A percentile compares a stretch with the other conserved stretches of the same genome.
Conservation (phyloP, 1,140 invertebrate species). For the Diabrotica undecimpunctata region DNA sequence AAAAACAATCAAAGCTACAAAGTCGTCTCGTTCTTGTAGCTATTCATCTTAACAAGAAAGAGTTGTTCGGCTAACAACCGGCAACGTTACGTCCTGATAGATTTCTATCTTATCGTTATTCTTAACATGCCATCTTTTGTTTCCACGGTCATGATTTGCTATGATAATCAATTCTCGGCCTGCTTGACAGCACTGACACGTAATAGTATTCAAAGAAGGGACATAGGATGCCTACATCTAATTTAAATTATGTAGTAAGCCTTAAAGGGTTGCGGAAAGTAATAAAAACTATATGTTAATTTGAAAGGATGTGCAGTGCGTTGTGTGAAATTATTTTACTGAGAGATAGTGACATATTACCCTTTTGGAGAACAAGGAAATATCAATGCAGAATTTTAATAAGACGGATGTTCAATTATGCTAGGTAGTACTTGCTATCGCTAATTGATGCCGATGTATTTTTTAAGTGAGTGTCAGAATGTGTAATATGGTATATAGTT, state of each 20-base stretch:
- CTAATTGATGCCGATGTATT: no score
- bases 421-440: no score
- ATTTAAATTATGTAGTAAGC: slow-evolving; percentile 8
- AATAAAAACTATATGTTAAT: not conserved
- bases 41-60: slow-evolving; percentile 2
- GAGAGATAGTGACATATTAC: no score
- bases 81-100: slow-evolving; percentile 17
- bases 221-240: slow-evolving; percentile 27
- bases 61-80: slow-evolving; percentile 9
- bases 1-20: no score
- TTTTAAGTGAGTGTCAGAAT: no score
- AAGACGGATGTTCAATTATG: no score
- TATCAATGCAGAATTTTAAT: no score
- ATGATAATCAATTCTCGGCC: slow-evolving; percentile 28
- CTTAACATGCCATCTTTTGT: slow-evolving; percentile 36
- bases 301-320: no score
- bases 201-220: slow-evolving; percentile 27
- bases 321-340: no score
- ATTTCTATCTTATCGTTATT: slow-evolving; percentile 33
- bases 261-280: slow-evolving; percentile 8
- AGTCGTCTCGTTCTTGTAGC: not conserved
- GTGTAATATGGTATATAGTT: no score
- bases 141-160: slow-evolving; percentile 26
- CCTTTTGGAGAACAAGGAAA: no score
- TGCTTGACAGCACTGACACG: slow-evolving; percentile 27